Evolutionary conservation across 1,140 invertebrate species (phyloP), one percentile per base, ranked within the genome.

Genomic region (Paracyclopina nana): DNA sequence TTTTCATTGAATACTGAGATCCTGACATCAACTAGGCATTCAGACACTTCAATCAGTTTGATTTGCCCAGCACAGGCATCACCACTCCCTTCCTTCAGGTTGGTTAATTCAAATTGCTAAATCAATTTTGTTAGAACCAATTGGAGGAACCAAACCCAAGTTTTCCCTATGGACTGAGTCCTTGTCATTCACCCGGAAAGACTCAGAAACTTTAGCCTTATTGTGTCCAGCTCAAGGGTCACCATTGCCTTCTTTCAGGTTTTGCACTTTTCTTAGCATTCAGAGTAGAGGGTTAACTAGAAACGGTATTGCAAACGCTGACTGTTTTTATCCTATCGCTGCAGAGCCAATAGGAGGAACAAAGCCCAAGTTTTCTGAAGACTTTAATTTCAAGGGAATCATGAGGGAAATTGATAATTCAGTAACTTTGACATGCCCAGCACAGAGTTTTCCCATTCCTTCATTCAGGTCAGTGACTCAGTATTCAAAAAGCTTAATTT

Each of bases 1-100:
- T 48, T 48, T 48, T 29, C 46, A 4, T 28, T 29, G 27, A 27
- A 50, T 12, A 49, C 12, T 20, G 27, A 50, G 14, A 49, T 29
- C 16, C 14, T 28, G 14, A 29, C 24, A n/a, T 29, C 29, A 12
- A n/a, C 18, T 25, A 9, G 22, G n/a, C n/a, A n/a, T n/a, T n/a
- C 22, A 46, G 20, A 9, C 24, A 2, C 20, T 18, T 12, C 24
- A 2, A 24, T 46, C 14, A 18, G 16, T 25, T 6, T 50, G 48
- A 30, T 18, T 29, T 50, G 48, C 60, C 76, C 80, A 65, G 78
- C 78, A 50, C 77, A 80, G 66, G 75, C 72, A 59, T 77, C 68
- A 63, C 77, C 77, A 54, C 69, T 77, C 51, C 77, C 78, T 50
- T 59, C 70, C 56, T 76, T 76, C 70, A 78, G 76, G 77, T 79